These are phyloP conservation scores for Nomada goodeniana DNA, from an alignment of 2,888 invertebrate genomes.

Conservation along the genomic window DNA sequence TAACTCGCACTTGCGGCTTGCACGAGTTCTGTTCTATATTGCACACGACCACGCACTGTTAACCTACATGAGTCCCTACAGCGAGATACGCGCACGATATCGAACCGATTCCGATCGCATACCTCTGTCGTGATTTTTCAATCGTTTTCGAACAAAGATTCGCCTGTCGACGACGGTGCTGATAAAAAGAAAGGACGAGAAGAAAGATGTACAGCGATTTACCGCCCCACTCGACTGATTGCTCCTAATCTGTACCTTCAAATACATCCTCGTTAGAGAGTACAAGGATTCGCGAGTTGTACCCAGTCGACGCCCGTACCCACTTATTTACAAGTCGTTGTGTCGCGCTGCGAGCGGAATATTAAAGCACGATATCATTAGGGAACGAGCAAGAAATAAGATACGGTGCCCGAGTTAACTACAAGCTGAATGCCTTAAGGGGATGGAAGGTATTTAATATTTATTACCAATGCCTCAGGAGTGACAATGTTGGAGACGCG, in stretches of 20 bases:
- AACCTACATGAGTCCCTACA: constrained; percentile 61
- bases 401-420: too few relatives aligned
- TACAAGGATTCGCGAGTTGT: constrained; percentile 5
- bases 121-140: not conserved
- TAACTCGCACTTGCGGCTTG: constrained; percentile 61
- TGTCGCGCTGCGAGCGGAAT: constrained; percentile 9
- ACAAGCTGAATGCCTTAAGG: not conserved
- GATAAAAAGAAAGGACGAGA: not conserved
- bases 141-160: not conserved
- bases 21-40: constrained; percentile 59
- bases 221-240: not conserved
- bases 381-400: not conserved
- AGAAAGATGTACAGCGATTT: not conserved
- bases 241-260: not conserved
- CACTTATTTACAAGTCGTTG: constrained; percentile 5
- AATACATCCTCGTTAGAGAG: constrained; percentile 18
- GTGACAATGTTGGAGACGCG: not conserved
- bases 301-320: not conserved
- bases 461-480: not conserved
- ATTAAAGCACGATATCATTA: constrained; percentile 22
- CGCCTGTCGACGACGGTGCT: not conserved
- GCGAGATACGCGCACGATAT: constrained; percentile 30
- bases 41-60: constrained; percentile 55
- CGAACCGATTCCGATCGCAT: constrained; percentile 14
- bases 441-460: not conserved